phyloP scores from a whole-genome alignment of 2,113 vertebrate species.

The Misgurnus anguillicaudatus region DNA sequence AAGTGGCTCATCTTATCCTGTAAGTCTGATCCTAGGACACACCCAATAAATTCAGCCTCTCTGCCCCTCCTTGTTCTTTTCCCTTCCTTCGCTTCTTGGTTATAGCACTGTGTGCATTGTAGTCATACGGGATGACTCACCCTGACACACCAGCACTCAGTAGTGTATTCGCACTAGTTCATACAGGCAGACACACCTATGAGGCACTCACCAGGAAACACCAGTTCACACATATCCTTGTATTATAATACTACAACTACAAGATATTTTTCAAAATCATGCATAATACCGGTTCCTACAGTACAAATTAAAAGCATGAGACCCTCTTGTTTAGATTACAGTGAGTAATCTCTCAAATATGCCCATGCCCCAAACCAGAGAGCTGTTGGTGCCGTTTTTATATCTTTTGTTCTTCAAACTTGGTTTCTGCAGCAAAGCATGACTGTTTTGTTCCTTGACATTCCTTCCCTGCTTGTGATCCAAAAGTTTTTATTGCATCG shows the following conservation, averaged over 20 bases:
- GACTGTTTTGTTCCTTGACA: constrained; percentile 34
- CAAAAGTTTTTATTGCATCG: constrained; percentile 37
- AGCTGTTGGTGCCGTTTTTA: constrained; percentile 21
- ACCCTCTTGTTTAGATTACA: not conserved
- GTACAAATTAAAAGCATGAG: constrained; percentile 31
- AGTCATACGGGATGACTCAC: constrained; percentile 74
- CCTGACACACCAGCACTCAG: constrained; percentile 54
- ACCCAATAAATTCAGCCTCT: constrained; percentile 45
- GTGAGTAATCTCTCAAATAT: constrained; percentile 23
- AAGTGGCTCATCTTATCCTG: constrained; percentile 42
- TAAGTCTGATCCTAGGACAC: constrained; percentile 50
- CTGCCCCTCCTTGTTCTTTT: constrained; percentile 53
- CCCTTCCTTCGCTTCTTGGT: constrained; percentile 59
- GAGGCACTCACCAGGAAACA: constrained; percentile 67
- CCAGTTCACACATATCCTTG: constrained; percentile 76
- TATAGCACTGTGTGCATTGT: constrained; percentile 69
- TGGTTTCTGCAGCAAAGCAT: constrained; percentile 21
- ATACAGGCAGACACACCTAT: constrained; percentile 76
- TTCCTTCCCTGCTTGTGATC: constrained; percentile 40
- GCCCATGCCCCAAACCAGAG: constrained; percentile 5
- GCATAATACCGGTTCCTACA: not conserved
- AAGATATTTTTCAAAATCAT: constrained; percentile 36
- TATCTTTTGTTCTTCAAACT: constrained; percentile 9
- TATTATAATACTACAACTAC: constrained; percentile 53
- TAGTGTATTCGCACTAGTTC: constrained; percentile 71